phyloP scores from a whole-genome alignment of 2,797 vertebrate species.

The Ctenopoma multispine region DNA sequence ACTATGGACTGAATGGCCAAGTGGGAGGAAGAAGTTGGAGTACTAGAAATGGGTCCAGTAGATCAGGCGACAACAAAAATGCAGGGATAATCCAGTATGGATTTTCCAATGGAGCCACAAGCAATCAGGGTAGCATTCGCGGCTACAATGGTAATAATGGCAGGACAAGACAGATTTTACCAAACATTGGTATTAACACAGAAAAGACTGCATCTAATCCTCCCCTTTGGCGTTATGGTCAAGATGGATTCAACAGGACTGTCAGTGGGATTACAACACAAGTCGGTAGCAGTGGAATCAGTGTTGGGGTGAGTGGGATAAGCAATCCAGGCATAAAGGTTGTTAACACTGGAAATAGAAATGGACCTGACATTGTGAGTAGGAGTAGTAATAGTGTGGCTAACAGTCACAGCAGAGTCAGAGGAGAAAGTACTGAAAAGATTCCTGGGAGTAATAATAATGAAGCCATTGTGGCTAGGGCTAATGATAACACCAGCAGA shows the following conservation, averaged over 20 bases:
- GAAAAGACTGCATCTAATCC: constrained; percentile 55
- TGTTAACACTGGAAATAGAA: constrained; percentile 46
- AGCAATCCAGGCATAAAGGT: constrained; percentile 50
- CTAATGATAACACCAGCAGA: constrained; percentile 30
- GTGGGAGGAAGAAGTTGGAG: constrained; percentile 41
- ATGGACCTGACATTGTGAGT: constrained; percentile 30
- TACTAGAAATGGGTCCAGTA: constrained; percentile 15
- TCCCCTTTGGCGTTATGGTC: constrained; percentile 39
- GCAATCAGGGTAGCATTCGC: constrained; percentile 33
- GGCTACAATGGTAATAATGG: constrained; percentile 33
- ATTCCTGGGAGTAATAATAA: constrained; percentile 55
- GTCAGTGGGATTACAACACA: constrained; percentile 53
- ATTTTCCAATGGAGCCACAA: constrained; percentile 35
- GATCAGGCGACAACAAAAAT: constrained; percentile 30
- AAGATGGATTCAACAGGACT: constrained; percentile 50
- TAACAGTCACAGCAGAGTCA: constrained; percentile 43
- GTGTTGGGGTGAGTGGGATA: constrained; percentile 22
- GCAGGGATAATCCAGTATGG: constrained; percentile 29
- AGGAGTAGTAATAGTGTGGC: constrained; percentile 27
- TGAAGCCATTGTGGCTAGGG: constrained; percentile 56
- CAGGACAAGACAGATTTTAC: constrained; percentile 38
- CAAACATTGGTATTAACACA: constrained; percentile 37
- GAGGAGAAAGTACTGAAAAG: constrained; percentile 35
- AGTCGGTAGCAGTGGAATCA: constrained; percentile 36
- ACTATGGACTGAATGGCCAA: constrained; percentile 76